Evolutionary conservation across 2,888 invertebrate genomes (phyloP), one percentile per base, ranked within the genome.

Genomic region (Crematogaster levior): DNA sequence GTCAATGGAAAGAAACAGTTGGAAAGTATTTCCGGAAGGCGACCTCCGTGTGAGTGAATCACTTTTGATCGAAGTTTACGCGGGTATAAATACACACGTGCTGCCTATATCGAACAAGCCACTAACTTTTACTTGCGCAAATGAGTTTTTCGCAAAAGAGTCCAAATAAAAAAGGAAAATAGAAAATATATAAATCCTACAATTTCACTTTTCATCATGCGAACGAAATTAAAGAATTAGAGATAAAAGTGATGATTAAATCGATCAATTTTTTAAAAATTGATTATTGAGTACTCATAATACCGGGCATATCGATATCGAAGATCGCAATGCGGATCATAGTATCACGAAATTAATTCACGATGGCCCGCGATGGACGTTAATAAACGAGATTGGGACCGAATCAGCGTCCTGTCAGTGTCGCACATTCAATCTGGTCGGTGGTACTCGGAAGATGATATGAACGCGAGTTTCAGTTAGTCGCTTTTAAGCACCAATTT

Each of bases 1-100:
- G 75, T 40, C 75, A 72, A 73, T 81, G 58, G 24, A 81, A 58
- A 51, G 43, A 43, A 65, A 43, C 24, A 7, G 63, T 24, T 43
- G 63, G 43, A 24, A 65, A 65, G 61, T 85, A 82, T 81, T 88
- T 77, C 80, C 82, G 81, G 74, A 65, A 84, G 73, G 53, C 68
- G 83, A 85, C 86, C 84, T 82, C 73, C 40, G 68, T 66, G 77
- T 40, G 75, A 63, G 60, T 86, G 85, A 84, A 77, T 88, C 84
- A 85, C 48, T 56, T n/a, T 37, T 82, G 66, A 86, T 88, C 82
- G 81, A 82, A 79, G 46, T 40, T 48, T 24, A 27, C 6, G 6
- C 27, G 63, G 40, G 9, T 75, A 60, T 74, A 79, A 74, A 72
- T 65, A 65, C 60, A 66, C 65, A 43, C 43, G 43, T 40, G 3